These are phyloP conservation scores for Dryas iulia DNA, from an alignment of 1,140 invertebrate species.

Conservation along the genomic window DNA sequence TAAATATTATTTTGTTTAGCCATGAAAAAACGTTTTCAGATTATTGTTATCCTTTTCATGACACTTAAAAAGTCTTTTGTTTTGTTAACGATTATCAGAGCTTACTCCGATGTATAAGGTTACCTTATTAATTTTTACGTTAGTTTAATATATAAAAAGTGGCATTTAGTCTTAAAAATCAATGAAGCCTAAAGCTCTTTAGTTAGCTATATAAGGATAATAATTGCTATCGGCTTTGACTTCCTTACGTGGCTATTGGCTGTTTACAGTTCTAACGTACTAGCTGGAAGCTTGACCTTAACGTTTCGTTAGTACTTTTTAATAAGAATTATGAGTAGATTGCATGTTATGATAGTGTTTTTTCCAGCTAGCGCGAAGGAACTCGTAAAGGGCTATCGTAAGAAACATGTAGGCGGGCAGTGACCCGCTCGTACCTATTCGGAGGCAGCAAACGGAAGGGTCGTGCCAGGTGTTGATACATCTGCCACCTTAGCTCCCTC, in stretches of 20 bases:
- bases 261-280: constrained; percentile 6
- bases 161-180: background rate
- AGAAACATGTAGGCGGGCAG: constrained; percentile 69
- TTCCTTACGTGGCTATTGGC: constrained; percentile 2
- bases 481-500: constrained; percentile 69
- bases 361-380: constrained; percentile 27
- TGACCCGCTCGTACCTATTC: constrained; percentile 55
- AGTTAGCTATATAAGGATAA: background rate
- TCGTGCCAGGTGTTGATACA: constrained; percentile 72
- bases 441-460: constrained; percentile 63
- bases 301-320: constrained; percentile 45
- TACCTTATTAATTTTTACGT: too few relatives aligned
- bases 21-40: too few relatives aligned
- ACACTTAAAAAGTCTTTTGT: too few relatives aligned
- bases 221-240: background rate
- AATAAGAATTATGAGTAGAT: constrained; percentile 51
- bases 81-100: too few relatives aligned
- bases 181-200: background rate
- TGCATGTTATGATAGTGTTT: constrained; percentile 32
- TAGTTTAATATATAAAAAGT: too few relatives aligned
- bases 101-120: too few relatives aligned
- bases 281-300: constrained; percentile 29
- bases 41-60: too few relatives aligned
- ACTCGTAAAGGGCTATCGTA: constrained; percentile 47
- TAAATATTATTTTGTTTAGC: background rate